Evolutionary conservation across 2,888 invertebrate genomes (phyloP).

Genomic region (Deilephila elpenor): DNA sequence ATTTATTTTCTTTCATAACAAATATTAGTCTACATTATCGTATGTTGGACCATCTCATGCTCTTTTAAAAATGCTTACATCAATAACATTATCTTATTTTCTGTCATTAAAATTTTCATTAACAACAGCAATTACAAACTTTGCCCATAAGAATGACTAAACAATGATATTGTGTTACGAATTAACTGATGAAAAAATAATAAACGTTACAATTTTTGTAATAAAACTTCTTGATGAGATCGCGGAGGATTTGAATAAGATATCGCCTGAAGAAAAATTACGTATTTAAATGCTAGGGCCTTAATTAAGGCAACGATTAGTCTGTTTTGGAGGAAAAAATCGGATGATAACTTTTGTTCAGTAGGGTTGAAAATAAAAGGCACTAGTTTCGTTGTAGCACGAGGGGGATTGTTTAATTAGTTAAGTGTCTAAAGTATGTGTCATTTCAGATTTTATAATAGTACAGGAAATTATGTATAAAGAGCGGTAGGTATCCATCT

Average conservation of each 20-base stretch:
- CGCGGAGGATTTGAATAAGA: slow-evolving; percentile 30
- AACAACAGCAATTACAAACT: slow-evolving; percentile 62
- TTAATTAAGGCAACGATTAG: slow-evolving; percentile 6
- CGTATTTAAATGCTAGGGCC: slow-evolving; percentile 13
- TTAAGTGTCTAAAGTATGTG: no score
- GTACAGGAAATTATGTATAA: no score
- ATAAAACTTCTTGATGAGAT: slow-evolving; percentile 33
- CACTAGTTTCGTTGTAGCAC: no score
- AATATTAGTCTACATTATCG: no score
- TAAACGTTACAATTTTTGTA: slow-evolving; percentile 27
- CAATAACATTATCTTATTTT: not conserved
- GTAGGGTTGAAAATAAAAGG: no score
- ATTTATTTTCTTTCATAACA: no score
- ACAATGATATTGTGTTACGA: slow-evolving; percentile 32
- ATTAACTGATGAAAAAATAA: slow-evolving; percentile 30
- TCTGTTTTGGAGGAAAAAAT: not conserved
- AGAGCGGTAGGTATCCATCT: no score
- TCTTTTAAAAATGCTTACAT: no score
- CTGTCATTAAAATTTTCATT: slow-evolving; percentile 56
- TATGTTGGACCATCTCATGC: no score
- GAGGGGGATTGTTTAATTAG: no score
- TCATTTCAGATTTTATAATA: no score
- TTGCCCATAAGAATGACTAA: slow-evolving; percentile 40
- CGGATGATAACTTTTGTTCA: not conserved
- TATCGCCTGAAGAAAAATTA: slow-evolving; percentile 19